Evolutionary conservation across 1,140 invertebrate species (phyloP).

Genomic region (Luehdorfia chinensis): DNA sequence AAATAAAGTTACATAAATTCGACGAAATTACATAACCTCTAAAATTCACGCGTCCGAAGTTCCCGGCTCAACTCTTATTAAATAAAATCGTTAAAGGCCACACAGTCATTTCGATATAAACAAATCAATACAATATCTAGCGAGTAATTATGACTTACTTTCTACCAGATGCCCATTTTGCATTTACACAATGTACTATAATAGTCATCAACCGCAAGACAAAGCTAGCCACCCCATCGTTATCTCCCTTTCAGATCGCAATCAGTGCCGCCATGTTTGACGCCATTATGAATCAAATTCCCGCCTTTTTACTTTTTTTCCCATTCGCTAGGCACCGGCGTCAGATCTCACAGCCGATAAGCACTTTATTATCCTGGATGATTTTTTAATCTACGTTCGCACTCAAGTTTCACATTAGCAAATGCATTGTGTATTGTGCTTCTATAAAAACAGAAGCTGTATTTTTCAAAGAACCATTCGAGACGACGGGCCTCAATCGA

Average conservation of each 20-base stretch:
- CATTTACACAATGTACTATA: conserved; percentile 31
- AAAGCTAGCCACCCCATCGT: conserved; percentile 56
- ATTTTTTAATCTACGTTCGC: conserved; percentile 69
- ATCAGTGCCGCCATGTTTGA: conserved; percentile 69
- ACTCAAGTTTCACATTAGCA: conserved; percentile 38
- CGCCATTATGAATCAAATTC: conserved; percentile 73
- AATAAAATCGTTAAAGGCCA: too few species aligned
- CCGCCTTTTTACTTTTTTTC: conserved; percentile 71
- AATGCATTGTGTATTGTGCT: conserved; percentile 30
- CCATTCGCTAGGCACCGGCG: conserved; percentile 68
- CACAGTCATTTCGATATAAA: too few species aligned
- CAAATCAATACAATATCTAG: conserved; percentile 6
- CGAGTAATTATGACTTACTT: conserved; percentile 26
- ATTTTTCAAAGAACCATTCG: conserved; percentile 40
- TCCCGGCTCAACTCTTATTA: too few species aligned
- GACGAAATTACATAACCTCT: too few species aligned
- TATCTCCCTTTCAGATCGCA: conserved; percentile 68
- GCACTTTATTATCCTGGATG: conserved; percentile 72
- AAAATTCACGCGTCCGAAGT: too few species aligned
- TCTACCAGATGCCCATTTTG: conserved; percentile 25
- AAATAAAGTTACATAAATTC: too few species aligned
- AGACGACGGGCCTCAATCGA: conserved; percentile 2
- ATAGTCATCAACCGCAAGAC: conserved; percentile 64
- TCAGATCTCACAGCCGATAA: conserved; percentile 73
- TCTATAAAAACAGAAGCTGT: conserved; percentile 38